Percentiles rank a stretch among this genome's conserved stretches.
Evolutionary conservation across 2,113 vertebrate genomes (phyloP).

Genomic region (Chrysemys picta): DNA sequence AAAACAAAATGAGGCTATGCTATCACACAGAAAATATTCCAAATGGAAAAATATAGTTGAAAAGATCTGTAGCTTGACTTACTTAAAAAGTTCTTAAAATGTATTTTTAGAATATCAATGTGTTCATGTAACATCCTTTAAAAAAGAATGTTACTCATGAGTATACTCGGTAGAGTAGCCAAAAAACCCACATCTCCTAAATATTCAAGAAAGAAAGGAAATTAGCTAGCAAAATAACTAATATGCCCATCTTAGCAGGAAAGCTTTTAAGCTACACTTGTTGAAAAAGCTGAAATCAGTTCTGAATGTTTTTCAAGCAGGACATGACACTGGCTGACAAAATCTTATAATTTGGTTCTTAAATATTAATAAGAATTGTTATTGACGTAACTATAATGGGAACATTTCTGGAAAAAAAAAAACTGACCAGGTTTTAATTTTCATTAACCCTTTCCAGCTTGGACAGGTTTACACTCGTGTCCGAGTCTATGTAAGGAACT

Average conservation of each 20-base stretch:
- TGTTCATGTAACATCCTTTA: slow-evolving; percentile 71
- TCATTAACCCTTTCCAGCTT: slow-evolving; percentile 74
- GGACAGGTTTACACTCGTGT: slow-evolving; percentile 40
- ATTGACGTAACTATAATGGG: slow-evolving; percentile 66
- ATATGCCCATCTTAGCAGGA: slow-evolving; percentile 66
- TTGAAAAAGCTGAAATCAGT: slow-evolving; percentile 62
- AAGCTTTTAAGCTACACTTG: slow-evolving; percentile 67
- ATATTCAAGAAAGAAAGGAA: slow-evolving; percentile 50
- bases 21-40: slow-evolving; percentile 75
- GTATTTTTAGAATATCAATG: slow-evolving; percentile 67
- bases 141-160: slow-evolving; percentile 46
- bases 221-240: slow-evolving; percentile 38
- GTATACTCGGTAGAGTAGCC: slow-evolving; percentile 46
- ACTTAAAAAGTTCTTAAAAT: slow-evolving; percentile 56
- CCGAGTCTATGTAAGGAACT: slow-evolving; percentile 31
- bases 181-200: slow-evolving; percentile 60
- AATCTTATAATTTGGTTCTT: slow-evolving; percentile 68
- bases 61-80: slow-evolving; percentile 56
- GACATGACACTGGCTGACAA: slow-evolving; percentile 72
- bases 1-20: slow-evolving; percentile 75
- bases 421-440: slow-evolving; percentile 69
- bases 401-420: slow-evolving; percentile 69
- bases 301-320: slow-evolving; percentile 57
- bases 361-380: slow-evolving; percentile 65
- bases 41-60: slow-evolving; percentile 74